Conservation (phyloP, 1,140 invertebrate genomes). For the Cherax destructor region DNA sequence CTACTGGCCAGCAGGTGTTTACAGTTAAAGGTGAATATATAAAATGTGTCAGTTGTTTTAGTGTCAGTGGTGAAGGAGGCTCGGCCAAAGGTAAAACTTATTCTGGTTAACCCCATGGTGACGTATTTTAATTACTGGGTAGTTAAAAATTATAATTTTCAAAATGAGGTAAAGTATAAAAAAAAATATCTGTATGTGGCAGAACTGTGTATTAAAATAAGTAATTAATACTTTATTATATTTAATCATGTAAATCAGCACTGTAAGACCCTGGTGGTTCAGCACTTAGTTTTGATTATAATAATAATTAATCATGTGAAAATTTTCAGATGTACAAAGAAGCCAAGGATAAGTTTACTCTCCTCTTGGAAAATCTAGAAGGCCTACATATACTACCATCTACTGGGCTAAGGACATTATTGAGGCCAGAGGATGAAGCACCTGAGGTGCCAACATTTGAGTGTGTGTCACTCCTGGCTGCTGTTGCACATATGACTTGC, state of each 20-base stretch:
- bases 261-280: not conserved
- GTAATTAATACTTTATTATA: no score
- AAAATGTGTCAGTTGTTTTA: no score
- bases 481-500: not conserved
- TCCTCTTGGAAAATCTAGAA: not conserved
- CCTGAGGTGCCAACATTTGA: slow-evolving; percentile 4
- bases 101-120: no score
- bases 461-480: not conserved
- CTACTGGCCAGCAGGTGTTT: slow-evolving; percentile 11
- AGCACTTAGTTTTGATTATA: no score
- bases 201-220: no score
- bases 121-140: no score
- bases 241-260: not conserved
- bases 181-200: no score
- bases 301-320: not conserved
- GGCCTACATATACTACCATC: no score
- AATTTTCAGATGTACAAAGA: slow-evolving; percentile 9
- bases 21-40: slow-evolving; percentile 17
- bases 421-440: slow-evolving; percentile 1
- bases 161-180: no score
- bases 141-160: no score
- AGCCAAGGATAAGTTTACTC: not conserved
- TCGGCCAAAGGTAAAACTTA: no score
- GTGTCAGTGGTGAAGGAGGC: no score
- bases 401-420: not conserved